Conservation (phyloP, 2,113 vertebrate species). For the Microtus richardsoni region DNA sequence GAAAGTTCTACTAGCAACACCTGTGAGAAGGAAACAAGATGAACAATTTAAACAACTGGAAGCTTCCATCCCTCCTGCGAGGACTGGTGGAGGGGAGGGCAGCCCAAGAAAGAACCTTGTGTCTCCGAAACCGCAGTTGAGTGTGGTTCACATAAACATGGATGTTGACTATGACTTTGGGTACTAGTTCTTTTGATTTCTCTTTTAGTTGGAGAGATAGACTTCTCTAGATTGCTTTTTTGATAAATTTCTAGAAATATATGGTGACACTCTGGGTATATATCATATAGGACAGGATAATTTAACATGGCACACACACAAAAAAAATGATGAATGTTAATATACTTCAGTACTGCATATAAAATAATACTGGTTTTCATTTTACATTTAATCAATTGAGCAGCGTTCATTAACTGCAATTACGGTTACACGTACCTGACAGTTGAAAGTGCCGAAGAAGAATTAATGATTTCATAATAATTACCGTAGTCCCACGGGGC, state of each 20-base stretch:
- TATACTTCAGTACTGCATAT: conserved; percentile 2
- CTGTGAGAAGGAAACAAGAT: conserved; percentile 16
- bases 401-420: conserved; percentile 77
- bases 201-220: conserved; percentile 4
- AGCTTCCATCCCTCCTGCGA: not conserved
- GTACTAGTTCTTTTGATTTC: conserved; percentile 55
- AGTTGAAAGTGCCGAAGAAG: conserved; percentile 76
- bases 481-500: conserved; percentile 8
- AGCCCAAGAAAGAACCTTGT: not conserved
- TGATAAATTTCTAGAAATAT: not conserved
- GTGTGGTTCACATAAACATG: not conserved
- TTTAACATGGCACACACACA: not conserved
- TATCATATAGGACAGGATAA: conserved; percentile 18
- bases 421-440: conserved; percentile 74
- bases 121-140: not conserved
- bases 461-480: conserved; percentile 76
- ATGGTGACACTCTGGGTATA: not conserved
- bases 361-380: conserved; percentile 70
- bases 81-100: not conserved
- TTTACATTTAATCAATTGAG: conserved; percentile 74
- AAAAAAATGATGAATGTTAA: conserved; percentile 38
- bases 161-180: conserved; percentile 24
- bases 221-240: conserved; percentile 19
- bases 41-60: not conserved
- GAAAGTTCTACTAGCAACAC: not conserved